These are phyloP conservation scores for Micropterix aruncella DNA, from an alignment of 2,888 invertebrate species.

Conservation along the genomic window DNA sequence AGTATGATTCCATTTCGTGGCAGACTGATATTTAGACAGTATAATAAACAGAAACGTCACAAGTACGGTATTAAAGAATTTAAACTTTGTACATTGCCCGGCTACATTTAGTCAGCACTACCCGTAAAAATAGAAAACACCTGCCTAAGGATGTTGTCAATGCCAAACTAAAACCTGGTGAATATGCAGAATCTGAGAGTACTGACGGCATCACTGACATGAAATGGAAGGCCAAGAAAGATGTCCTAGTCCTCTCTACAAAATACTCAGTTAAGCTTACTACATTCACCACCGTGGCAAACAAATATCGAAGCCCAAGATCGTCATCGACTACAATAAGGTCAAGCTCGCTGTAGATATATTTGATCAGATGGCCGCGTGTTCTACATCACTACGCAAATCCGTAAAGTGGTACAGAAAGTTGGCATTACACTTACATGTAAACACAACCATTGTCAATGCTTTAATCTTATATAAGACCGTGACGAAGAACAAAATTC, in stretches of 20 bases:
- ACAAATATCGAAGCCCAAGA: slow-evolving; percentile 13
- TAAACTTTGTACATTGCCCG: no score
- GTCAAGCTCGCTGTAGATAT: slow-evolving; percentile 18
- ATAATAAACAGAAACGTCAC: no score
- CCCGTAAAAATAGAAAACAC: slow-evolving; percentile 17
- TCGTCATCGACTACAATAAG: slow-evolving; percentile 17
- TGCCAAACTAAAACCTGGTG: slow-evolving; percentile 15
- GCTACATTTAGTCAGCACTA: slow-evolving; percentile 18
- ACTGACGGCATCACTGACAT: slow-evolving; percentile 15
- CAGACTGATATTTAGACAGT: no score
- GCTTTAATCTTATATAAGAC: slow-evolving; percentile 14
- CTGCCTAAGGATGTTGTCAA: slow-evolving; percentile 17
- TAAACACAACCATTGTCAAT: slow-evolving; percentile 17
- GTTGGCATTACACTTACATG: slow-evolving; percentile 17
- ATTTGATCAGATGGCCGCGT: slow-evolving; percentile 17
- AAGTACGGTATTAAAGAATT: no score
- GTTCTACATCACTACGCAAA: slow-evolving; percentile 16
- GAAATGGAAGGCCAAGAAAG: slow-evolving; percentile 16
- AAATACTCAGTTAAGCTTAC: slow-evolving; percentile 15
- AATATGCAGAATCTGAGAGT: slow-evolving; percentile 15
- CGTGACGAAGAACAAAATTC: slow-evolving; percentile 10
- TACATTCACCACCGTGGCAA: slow-evolving; percentile 8
- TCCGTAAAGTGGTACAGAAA: slow-evolving; percentile 20
- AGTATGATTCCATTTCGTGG: no score
- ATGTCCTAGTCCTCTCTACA: slow-evolving; percentile 16